Base-by-base conservation (phyloP, 2,888 invertebrate species). In the Smittia sp. region DNA sequence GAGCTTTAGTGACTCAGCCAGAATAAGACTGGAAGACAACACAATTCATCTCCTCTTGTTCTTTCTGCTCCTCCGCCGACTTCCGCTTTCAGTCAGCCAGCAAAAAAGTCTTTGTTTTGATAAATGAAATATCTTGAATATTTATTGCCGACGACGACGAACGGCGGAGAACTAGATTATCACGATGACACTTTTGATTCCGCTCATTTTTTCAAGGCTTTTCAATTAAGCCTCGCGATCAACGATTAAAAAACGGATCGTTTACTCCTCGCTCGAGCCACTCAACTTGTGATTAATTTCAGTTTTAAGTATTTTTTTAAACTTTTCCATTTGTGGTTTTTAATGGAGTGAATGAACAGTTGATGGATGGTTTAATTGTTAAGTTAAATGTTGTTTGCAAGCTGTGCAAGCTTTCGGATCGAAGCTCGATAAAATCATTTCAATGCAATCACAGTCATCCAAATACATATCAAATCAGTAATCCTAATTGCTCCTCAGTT, bases 121-220 rank as follows among this genome's bases (percentile, higher is more conserved):
- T 63, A 27, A 63, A 63, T 63, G 63, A 63, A 27, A 27, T 6
- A 9, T 27, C 27, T 63, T 63, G 63, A 63, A 27, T 63, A 27
- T 63, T 63, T 63, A 63, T 63, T 6, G 22, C 27, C 4, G n/a
- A 27, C 7, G 22, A n/a, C 11, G 63, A 13, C 25, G 13, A 15
- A 63, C 22, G 58, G 22, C 13, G 58, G 9, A 20, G 22, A 58
- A 22, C 2, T 18, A 20, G 20, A 58, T 58, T 58, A 63, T 63
- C 63, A 63, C 20, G 25, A 25, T 63, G 63, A 63, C 63, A 63
- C 4, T 63, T 63, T 27, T 62, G 22, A 62, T 62, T 62, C 52
- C 52, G 52, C 52, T n/a, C 18, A 58, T 58, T 58, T n/a, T 63
- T 2, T 18, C 4, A 58, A 58, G n/a, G 15, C 27, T 3, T 63